These are phyloP conservation scores for Macrostomum lignano DNA, from an alignment of 1,140 invertebrate species.

Conservation along the genomic window DNA sequence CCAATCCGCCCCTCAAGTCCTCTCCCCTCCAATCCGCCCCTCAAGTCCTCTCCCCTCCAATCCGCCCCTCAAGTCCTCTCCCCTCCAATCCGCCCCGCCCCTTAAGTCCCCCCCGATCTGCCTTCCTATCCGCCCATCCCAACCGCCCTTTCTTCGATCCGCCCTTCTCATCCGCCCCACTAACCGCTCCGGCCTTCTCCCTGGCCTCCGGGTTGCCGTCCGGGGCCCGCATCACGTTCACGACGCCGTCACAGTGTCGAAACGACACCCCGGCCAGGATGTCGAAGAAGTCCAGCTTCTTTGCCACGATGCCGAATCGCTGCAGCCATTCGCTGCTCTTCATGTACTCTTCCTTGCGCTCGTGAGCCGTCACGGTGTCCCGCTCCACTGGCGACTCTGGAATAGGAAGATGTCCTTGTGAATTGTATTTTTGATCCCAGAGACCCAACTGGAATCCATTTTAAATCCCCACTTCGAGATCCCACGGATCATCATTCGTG, in stretches of 20 bases:
- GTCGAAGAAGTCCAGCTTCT: slow-evolving; percentile 19
- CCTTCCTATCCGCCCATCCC: slow-evolving; percentile 5
- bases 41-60: no score
- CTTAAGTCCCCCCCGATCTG: no score
- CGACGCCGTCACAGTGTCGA: slow-evolving; percentile 22
- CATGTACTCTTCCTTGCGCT: slow-evolving; percentile 18
- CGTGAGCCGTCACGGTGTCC: neutral
- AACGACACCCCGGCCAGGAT: slow-evolving; percentile 21
- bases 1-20: no score
- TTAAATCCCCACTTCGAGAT: no score
- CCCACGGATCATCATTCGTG: no score
- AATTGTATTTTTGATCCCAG: neutral
- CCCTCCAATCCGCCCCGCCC: no score
- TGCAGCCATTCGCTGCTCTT: slow-evolving; percentile 21
- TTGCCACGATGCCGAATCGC: slow-evolving; percentile 17
- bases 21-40: no score
- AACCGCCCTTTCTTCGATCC: slow-evolving; percentile 13
- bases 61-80: no score
- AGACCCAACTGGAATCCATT: no score
- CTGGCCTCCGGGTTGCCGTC: slow-evolving; percentile 7
- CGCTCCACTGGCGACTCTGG: neutral
- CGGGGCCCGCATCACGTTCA: slow-evolving; percentile 15
- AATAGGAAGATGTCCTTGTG: neutral
- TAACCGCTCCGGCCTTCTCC: slow-evolving; percentile 12
- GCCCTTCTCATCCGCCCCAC: slow-evolving; percentile 4